Evolutionary conservation across 2,113 vertebrate genomes (phyloP).

Genomic region (Lamprotornis superbus): DNA sequence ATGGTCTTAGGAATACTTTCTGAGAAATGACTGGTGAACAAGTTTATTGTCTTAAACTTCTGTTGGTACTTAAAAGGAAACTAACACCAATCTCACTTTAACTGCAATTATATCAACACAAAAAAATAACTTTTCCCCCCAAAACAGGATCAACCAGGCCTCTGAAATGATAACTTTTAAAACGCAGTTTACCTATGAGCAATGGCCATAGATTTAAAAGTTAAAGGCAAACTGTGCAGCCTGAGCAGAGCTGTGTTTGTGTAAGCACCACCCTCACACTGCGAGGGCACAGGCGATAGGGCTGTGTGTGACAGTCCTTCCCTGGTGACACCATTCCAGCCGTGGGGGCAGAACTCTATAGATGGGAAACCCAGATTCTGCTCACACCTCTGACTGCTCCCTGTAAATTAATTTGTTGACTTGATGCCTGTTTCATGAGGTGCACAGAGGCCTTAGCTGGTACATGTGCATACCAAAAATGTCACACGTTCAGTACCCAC

Average conservation of each 20-base stretch:
- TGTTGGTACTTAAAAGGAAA: neutral
- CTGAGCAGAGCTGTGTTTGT: neutral
- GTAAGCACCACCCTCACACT: neutral
- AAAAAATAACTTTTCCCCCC: fast-evolving
- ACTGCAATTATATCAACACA: neutral
- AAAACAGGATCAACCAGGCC: neutral
- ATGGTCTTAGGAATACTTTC: neutral
- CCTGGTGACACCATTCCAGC: neutral
- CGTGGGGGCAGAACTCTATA: neutral
- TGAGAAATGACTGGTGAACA: neutral
- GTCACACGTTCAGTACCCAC: neutral
- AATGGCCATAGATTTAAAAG: neutral
- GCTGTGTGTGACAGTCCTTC: neutral
- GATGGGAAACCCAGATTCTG: constrained; percentile 10
- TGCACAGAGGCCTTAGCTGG: neutral
- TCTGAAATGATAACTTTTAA: neutral
- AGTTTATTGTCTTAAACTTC: neutral
- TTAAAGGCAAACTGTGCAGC: neutral
- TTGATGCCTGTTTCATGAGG: constrained; percentile 37
- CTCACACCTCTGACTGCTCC: neutral
- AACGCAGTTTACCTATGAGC: neutral
- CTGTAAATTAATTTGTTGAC: constrained; percentile 46
- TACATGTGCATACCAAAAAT: neutral
- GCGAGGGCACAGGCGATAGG: fast-evolving
- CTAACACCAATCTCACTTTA: neutral